These are phyloP conservation scores for Anolis sagrei DNA, from an alignment of 2,113 vertebrate genomes.

Conservation along the genomic window DNA sequence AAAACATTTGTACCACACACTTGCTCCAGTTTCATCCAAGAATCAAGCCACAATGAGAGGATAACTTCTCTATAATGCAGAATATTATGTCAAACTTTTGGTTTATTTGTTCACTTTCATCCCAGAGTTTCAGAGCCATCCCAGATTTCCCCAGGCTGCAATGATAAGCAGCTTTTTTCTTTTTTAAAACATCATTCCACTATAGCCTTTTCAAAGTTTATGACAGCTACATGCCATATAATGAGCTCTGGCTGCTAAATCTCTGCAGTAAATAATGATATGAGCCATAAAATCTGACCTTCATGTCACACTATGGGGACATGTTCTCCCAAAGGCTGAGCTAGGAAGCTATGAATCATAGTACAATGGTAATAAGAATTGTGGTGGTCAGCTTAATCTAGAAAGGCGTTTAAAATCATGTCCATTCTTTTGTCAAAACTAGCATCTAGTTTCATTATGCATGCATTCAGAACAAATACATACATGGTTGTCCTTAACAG, in stretches of 20 bases:
- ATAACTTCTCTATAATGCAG: neutral
- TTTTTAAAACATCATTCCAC: slow-evolving; percentile 6
- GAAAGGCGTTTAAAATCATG: neutral
- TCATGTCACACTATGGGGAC: neutral
- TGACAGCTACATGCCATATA: neutral
- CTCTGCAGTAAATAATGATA: neutral
- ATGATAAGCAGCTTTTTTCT: neutral
- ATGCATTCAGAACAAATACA: neutral
- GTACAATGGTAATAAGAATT: neutral
- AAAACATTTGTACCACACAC: neutral
- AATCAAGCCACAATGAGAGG: neutral
- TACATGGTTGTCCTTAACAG: neutral
- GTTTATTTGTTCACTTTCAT: neutral
- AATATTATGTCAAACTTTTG: neutral
- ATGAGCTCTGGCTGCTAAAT: slow-evolving; percentile 20
- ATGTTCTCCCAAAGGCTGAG: neutral
- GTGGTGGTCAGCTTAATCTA: neutral
- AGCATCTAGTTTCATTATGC: neutral
- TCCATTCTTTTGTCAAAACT: neutral
- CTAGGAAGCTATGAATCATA: neutral
- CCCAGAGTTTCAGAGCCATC: neutral
- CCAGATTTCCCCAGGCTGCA: neutral
- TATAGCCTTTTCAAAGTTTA: slow-evolving; percentile 47
- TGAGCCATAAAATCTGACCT: neutral
- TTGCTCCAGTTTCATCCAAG: neutral